Base-by-base conservation (phyloP, 2,888 invertebrate species). In the Philopedon plagiatum region DNA sequence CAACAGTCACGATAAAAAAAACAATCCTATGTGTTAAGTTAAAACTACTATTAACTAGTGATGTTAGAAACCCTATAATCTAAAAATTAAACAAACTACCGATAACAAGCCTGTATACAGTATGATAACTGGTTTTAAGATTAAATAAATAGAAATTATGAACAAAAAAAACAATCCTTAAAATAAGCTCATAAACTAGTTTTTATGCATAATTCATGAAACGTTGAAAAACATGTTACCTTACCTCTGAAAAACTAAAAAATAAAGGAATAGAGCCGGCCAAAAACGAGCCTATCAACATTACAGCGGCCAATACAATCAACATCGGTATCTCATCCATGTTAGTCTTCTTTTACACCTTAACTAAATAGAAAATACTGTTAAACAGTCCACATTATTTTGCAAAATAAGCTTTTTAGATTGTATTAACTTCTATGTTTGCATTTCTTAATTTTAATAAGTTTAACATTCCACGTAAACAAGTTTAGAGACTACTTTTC, bases 191-290 rank as follows among this genome's bases (percentile, higher is more conserved):
- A n/a, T n/a, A n/a, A n/a, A n/a, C n/a, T n/a, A n/a, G n/a, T n/a
- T n/a, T n/a, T n/a, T n/a, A n/a, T n/a, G n/a, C 13, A 37, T 4
- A 37, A 13, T 13, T 15, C 1, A 15, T 15, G 3, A 46, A 46
- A 19, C n/a, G 1, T 46, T n/a, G 9, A 13, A 57, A 34, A 18
- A 15, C 8, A 32, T 54, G 18, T 19, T 60, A 21, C 76, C 84
- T 86, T 87, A 97, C 98, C 93, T 99, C 99, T 32, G 98, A 98
- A 85, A 99, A 91, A 80, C 91, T 92, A 85, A 99, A 94, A 77
- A 97, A 94, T 76, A 99, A 87, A 19, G 99, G 99, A 82, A 99
- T 94, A 73, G 94, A 95, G 61, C 99, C 99, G 78, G 98, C 94
- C 62, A 98, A 86, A 86, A 97, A 99, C 65, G 98, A 98, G 0